Evolutionary conservation across 2,888 invertebrate species (phyloP), one percentile per base, ranked within the genome.

Genomic region (Hemicrepidius hirtus): DNA sequence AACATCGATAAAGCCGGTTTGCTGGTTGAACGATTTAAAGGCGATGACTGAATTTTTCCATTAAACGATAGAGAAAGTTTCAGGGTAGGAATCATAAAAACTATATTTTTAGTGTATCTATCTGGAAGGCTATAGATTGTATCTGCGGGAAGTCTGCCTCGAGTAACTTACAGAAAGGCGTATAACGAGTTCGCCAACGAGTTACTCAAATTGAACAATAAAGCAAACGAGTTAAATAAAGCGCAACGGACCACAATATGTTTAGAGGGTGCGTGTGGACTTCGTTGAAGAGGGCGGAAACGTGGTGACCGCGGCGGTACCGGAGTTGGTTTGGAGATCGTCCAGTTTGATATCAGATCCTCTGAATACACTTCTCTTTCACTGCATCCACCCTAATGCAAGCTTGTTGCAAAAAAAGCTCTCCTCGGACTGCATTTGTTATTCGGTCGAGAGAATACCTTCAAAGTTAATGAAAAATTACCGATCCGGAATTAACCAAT

Each of bases 391-490:
- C 50, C 49, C 49, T 21, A 16, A 16, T 64, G 69, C 63, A 69
- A 24, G 12, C 13, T 18, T 40, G 28, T 46, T 41, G 60, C 49
- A 13, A 68, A 53, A 68, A 53, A 12, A 35, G 28, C 68, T 69
- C 71, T 71, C 76, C 71, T 71, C 76, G 77, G 46, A 68, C 75
- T 79, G 80, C 80, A 79, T 77, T 75, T 74, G 77, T 78, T 79
- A 78, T 77, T 79, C 80, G 80, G 79, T 80, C 76, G 76, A 77
- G 66, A 73, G 79, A 78, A 76, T 75, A 76, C 76, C 80, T 79
- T 81, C 80, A 80, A 80, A 82, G 81, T 78, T 81, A 80, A 82
- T 82, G 79, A 81, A 81, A 82, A 81, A 80, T 82, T 78, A 80
- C 75, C 79, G 77, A 77, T 72, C 76, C 74, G 81, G 80, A 82